phyloP scores from a whole-genome alignment of 2,797 vertebrate species.

The Hozukius guyotensis region DNA sequence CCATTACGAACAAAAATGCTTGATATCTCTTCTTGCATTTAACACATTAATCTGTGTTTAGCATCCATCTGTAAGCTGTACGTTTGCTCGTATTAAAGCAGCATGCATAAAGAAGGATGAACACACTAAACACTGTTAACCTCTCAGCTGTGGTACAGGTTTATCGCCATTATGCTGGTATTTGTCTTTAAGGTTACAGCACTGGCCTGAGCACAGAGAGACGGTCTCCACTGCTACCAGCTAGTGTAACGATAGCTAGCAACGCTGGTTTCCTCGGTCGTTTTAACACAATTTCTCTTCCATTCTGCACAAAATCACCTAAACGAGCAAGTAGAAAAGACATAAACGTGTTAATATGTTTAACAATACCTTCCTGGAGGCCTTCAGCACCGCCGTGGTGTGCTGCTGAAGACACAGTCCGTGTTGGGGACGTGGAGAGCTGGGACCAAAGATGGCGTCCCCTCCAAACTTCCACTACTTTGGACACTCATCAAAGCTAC shows the following conservation, averaged over 20 bases:
- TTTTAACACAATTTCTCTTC: slow-evolving; percentile 24
- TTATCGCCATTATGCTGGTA: slow-evolving; percentile 48
- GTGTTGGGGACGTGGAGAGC: slow-evolving; percentile 97
- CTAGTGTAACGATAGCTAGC: slow-evolving; percentile 71
- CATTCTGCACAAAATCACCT: background rate
- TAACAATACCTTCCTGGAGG: slow-evolving; percentile 87
- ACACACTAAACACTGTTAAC: background rate
- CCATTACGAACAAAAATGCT: slow-evolving; percentile 8
- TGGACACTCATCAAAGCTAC: slow-evolving; percentile 99
- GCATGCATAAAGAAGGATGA: slow-evolving; percentile 35
- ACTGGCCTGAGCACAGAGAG: slow-evolving; percentile 56
- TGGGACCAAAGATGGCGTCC: slow-evolving; percentile 99
- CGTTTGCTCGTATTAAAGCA: slow-evolving; percentile 9
- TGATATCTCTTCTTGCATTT: slow-evolving; percentile 16
- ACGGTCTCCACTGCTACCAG: slow-evolving; percentile 67
- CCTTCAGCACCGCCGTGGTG: slow-evolving; percentile 88
- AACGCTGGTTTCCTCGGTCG: slow-evolving; percentile 41
- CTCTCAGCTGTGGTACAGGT: slow-evolving; percentile 19
- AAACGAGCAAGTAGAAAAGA: slow-evolving; percentile 36
- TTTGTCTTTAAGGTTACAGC: slow-evolving; percentile 55
- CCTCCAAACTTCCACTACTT: slow-evolving; percentile 99
- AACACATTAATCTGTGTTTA: background rate
- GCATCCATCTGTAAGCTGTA: slow-evolving; percentile 35
- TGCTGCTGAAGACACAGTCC: slow-evolving; percentile 88
- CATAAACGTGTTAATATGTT: slow-evolving; percentile 20